Evolutionary conservation across 2,888 invertebrate species (phyloP).

Genomic region (Melanostoma scalare): DNA sequence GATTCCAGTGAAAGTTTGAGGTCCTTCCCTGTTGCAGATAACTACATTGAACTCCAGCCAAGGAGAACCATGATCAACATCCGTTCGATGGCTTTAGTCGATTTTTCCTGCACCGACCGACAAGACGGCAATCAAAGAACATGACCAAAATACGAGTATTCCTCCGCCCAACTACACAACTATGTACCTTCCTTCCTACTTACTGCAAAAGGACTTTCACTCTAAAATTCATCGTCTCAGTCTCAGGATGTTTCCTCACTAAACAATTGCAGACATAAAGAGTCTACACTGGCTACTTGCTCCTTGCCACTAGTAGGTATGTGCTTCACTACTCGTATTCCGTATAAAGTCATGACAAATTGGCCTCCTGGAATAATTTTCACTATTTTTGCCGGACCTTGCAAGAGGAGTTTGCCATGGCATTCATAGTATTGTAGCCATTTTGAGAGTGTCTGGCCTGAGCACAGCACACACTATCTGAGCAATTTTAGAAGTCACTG

Average conservation of each 20-base stretch:
- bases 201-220: constrained; percentile 44
- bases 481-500: constrained; percentile 66
- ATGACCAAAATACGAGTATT: constrained; percentile 56
- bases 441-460: constrained; percentile 44
- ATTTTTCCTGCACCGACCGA: constrained; percentile 1
- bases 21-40: constrained; percentile 30
- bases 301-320: neutral
- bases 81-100: constrained; percentile 11
- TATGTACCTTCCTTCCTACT: neutral
- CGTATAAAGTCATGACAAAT: constrained; percentile 31
- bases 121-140: constrained; percentile 54
- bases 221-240: constrained; percentile 54
- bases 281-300: constrained; percentile 24
- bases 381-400: constrained; percentile 31
- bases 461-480: constrained; percentile 41
- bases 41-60: constrained; percentile 24
- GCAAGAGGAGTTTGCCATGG: constrained; percentile 13
- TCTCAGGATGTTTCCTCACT: constrained; percentile 47
- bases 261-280: constrained; percentile 64
- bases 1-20: constrained; percentile 34
- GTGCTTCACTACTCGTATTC: neutral
- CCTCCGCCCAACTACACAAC: neutral
- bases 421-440: neutral
- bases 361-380: constrained; percentile 27
- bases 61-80: constrained; percentile 30